Evolutionary conservation across 2,113 vertebrate species (phyloP).

Genomic region (Dryoscopus gambensis): DNA sequence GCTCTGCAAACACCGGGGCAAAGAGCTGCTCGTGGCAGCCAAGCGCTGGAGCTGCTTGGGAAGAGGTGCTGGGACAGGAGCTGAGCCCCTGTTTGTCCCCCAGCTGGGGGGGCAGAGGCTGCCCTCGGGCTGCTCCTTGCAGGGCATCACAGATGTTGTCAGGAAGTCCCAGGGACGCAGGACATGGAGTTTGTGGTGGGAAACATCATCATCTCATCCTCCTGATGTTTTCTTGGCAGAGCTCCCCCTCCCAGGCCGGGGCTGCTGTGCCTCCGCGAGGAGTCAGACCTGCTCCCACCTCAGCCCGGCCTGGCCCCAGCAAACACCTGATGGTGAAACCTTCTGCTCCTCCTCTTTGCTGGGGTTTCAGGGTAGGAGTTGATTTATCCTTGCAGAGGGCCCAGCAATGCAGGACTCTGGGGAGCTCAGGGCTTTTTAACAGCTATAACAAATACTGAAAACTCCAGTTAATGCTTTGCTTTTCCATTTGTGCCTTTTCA

Average conservation of each 20-base stretch:
- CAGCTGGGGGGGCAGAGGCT: neutral
- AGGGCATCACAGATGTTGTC: neutral
- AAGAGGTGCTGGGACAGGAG: neutral
- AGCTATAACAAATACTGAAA: neutral
- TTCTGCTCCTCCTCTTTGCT: neutral
- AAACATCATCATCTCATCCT: neutral
- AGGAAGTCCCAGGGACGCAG: neutral
- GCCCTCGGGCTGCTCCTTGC: neutral
- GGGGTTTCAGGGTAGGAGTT: neutral
- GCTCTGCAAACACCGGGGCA: neutral
- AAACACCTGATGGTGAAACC: neutral
- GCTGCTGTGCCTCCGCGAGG: neutral
- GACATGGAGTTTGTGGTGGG: neutral
- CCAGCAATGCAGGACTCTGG: neutral
- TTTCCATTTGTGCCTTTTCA: neutral
- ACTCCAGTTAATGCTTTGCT: neutral
- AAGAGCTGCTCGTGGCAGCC: fast-evolving
- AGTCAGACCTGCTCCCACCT: neutral
- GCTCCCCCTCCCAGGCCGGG: neutral
- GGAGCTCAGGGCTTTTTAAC: neutral
- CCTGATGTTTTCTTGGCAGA: neutral
- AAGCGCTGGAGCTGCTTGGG: neutral
- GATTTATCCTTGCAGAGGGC: neutral
- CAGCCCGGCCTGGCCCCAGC: neutral
- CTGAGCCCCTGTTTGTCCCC: neutral